Base-by-base conservation (phyloP, 2,113 vertebrate genomes). In the Orthonyx spaldingii region DNA sequence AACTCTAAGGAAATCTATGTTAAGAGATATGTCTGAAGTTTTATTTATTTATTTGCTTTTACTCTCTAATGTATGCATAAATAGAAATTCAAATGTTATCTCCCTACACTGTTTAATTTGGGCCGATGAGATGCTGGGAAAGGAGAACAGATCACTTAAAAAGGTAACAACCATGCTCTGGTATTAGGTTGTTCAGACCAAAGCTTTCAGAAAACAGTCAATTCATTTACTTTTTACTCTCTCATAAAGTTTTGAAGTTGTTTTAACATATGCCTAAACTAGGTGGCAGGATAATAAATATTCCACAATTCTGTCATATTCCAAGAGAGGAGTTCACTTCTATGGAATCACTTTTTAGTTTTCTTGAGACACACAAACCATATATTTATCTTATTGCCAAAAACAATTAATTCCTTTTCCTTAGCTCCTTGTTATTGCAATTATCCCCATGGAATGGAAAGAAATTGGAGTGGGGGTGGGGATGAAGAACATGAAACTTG, bases 401-500 rank as follows among this genome's bases (percentile, higher is more conserved):
- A 63, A 39, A 19, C 24, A 28, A 37, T 42, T 9, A 28, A 37
- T 42, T 9, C 3, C 10, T 0, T 56, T 33, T 20, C 30, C 2
- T 53, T 76, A 86, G 2, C 2, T 33, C 2, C 15, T 60, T 90
- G 5, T 14, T 94, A 77, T 69, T 68, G 10, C 14, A 82, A 18
- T 28, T 81, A 44, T 63, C 28, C 17, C 19, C 14, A 57, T 7
- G 3, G 11, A 87, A 77, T 42, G 1, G 21, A 53, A 49, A 70
- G 17, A 28, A 37, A 55, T 11, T 53, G 13, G 7, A 9, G 4
- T 49, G 9, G 6, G 3, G 3, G 3, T 13, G 21, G 0, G 6
- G 3, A 1, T 46, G 74, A 61, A 72, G 28, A 61, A 21, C 0
- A 3, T 19, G 13, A 66, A 65, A 19, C 11, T 72, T 49, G 5